phyloP scores from a whole-genome alignment of 2,113 vertebrate species.

The Tenrec ecaudatus region DNA sequence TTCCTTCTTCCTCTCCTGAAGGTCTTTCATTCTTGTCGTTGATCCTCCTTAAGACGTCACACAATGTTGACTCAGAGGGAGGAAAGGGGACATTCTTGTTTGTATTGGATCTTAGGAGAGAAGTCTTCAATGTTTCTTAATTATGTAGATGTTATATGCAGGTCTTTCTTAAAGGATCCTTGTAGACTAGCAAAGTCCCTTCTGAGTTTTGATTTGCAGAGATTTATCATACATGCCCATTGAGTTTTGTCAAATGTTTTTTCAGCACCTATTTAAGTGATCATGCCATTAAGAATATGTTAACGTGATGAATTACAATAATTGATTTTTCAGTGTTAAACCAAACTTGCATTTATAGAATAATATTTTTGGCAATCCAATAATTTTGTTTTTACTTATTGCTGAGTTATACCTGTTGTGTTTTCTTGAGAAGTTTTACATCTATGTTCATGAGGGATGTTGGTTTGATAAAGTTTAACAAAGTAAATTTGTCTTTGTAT shows the following conservation, averaged over 20 bases:
- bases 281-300: not conserved
- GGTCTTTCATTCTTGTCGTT: not conserved
- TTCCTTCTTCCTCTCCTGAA: not conserved
- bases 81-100: not conserved
- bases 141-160: not conserved
- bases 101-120: not conserved
- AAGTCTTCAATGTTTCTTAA: not conserved
- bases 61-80: not conserved
- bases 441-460: too few relatives aligned
- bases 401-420: not conserved
- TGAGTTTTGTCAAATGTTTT: slow-evolving; percentile 50
- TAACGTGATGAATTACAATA: not conserved
- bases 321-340: slow-evolving; percentile 24
- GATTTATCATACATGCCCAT: slow-evolving; percentile 27
- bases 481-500: too few relatives aligned
- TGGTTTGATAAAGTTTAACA: too few relatives aligned
- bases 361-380: not conserved
- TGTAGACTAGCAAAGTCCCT: not conserved
- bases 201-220: slow-evolving; percentile 29
- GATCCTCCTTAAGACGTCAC: not conserved
- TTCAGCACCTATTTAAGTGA: slow-evolving; percentile 11
- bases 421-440: too few relatives aligned
- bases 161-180: not conserved
- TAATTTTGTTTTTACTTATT: slow-evolving; percentile 15
- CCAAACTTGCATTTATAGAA: too few relatives aligned